Conservation (phyloP, 2,888 invertebrate genomes). For the Pristionchus mayeri region DNA sequence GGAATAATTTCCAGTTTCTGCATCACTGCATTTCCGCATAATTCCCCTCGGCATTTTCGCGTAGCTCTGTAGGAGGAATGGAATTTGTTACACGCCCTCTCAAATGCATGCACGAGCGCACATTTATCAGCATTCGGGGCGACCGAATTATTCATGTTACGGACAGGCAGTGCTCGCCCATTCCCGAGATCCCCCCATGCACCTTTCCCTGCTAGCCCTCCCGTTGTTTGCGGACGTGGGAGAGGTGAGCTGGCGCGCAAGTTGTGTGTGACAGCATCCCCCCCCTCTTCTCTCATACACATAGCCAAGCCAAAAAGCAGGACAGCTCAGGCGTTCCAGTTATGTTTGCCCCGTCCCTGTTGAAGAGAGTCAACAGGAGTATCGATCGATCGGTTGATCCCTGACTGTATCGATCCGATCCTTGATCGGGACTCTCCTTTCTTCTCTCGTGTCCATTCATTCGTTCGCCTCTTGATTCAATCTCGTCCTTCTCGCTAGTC, state of each 20-base stretch:
- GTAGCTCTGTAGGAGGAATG: neutral
- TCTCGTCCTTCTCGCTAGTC: neutral
- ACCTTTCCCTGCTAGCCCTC: neutral
- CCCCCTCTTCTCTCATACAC: slow-evolving; percentile 1
- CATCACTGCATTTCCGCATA: neutral
- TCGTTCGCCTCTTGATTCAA: neutral
- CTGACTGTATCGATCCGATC: neutral
- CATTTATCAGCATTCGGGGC: neutral
- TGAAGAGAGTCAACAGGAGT: neutral
- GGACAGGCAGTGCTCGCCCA: neutral
- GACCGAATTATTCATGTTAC: slow-evolving; percentile 24
- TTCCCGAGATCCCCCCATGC: neutral
- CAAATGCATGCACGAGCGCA: neutral
- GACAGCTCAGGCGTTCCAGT: slow-evolving; percentile 24
- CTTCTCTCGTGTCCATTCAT: neutral
- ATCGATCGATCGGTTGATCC: neutral
- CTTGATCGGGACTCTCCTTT: neutral
- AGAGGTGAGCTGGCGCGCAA: slow-evolving; percentile 11
- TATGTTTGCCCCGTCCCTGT: slow-evolving; percentile 12
- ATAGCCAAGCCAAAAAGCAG: slow-evolving; percentile 26
- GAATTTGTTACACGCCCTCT: neutral
- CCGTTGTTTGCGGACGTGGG: slow-evolving; percentile 31
- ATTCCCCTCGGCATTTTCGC: neutral
- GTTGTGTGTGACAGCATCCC: slow-evolving; percentile 16
- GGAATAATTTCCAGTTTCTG: neutral